A percentile compares a stretch with the other conserved stretches of the same genome.
phyloP scores from a whole-genome alignment of 1,140 invertebrate genomes.

The Brevipalpus yothersi region DNA sequence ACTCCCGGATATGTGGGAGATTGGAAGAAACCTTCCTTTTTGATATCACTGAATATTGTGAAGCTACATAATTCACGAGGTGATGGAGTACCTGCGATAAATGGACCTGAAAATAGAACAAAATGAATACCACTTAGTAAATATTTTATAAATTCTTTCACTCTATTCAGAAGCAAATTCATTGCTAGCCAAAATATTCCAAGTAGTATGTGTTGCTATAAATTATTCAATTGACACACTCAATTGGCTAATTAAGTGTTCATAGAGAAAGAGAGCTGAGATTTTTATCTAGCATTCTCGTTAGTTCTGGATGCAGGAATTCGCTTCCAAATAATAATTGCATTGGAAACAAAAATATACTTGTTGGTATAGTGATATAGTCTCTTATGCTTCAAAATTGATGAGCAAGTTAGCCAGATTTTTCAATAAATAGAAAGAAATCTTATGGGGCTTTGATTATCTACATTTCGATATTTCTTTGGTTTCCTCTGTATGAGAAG shows the following conservation, averaged over 20 bases:
- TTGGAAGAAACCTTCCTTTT: constrained; percentile 58
- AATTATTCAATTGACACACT: not conserved
- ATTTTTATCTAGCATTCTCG: not conserved
- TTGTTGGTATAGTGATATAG: too few species aligned
- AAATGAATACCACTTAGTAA: not conserved
- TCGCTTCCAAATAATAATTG: too few species aligned
- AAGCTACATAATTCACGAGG: constrained; percentile 48
- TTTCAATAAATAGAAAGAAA: too few species aligned
- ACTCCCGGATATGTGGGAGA: constrained; percentile 96
- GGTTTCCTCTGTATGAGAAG: too few species aligned
- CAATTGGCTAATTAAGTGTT: not conserved
- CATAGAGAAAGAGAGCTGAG: not conserved
- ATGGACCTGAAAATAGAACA: constrained; percentile 25
- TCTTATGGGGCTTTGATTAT: too few species aligned
- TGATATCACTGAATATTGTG: constrained; percentile 43
- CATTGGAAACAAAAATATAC: too few species aligned
- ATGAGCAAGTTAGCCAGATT: too few species aligned
- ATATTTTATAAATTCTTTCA: not conserved
- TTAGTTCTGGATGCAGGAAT: too few species aligned
- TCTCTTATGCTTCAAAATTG: too few species aligned
- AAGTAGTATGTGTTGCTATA: not conserved
- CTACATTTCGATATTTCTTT: too few species aligned
- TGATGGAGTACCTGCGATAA: constrained; percentile 63
- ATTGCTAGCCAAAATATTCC: not conserved
- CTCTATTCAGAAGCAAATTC: not conserved